Percentiles rank a stretch among this genome's conserved stretches.
Evolutionary conservation across 2,888 invertebrate genomes (phyloP).

Genomic region (Nemurella pictetii): DNA sequence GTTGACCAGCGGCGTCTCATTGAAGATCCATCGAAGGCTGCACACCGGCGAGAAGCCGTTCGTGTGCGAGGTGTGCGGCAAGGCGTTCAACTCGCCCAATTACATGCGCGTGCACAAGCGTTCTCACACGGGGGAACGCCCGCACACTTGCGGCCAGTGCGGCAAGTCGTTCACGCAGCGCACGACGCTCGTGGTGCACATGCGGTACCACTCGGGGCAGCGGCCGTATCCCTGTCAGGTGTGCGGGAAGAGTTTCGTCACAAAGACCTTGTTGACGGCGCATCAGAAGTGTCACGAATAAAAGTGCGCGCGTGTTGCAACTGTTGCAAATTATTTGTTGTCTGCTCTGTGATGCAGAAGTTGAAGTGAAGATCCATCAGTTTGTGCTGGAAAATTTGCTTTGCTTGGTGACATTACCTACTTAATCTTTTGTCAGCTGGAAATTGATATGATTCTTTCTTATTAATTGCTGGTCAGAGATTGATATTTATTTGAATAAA

Average conservation of each 20-base stretch:
- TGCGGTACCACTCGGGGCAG: slow-evolving; percentile 36
- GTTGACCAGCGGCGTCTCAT: slow-evolving; percentile 61
- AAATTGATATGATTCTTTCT: background rate
- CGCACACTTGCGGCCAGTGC: slow-evolving; percentile 48
- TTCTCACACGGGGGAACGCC: slow-evolving; percentile 35
- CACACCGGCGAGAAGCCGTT: slow-evolving; percentile 55
- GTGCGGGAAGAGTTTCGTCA: slow-evolving; percentile 61
- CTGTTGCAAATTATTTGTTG: background rate
- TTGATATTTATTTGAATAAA: background rate
- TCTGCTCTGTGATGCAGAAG: background rate
- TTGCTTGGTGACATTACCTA: background rate
- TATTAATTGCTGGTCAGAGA: too few species aligned
- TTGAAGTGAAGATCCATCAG: background rate
- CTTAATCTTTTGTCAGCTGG: background rate
- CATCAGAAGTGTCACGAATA: slow-evolving; percentile 35
- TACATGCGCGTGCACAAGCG: slow-evolving; percentile 34
- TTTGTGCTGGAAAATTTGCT: background rate
- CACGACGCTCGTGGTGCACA: slow-evolving; percentile 36
- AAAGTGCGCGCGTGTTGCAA: background rate
- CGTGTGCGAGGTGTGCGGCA: slow-evolving; percentile 45
- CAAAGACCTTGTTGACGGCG: slow-evolving; percentile 29
- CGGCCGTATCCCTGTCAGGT: slow-evolving; percentile 56
- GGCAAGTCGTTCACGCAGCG: slow-evolving; percentile 47
- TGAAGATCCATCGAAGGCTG: slow-evolving; percentile 63
- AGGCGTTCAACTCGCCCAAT: slow-evolving; percentile 34